Evolutionary conservation across 2,113 vertebrate genomes (phyloP).

Genomic region (Triplophysa siluroides): DNA sequence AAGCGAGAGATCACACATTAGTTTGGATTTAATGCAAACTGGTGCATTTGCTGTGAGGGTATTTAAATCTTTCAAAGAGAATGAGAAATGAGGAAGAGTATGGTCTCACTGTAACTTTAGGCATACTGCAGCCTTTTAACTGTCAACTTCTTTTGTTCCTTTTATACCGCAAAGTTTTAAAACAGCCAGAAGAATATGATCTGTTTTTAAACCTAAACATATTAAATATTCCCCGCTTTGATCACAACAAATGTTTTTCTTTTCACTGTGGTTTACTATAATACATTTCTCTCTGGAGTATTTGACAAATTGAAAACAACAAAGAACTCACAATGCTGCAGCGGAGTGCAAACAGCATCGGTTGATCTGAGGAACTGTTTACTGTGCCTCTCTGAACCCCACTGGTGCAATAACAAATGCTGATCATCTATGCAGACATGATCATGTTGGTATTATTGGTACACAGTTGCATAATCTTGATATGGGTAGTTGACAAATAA

Average conservation of each 20-base stretch:
- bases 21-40: constrained; percentile 64
- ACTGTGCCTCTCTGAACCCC: constrained; percentile 39
- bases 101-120: constrained; percentile 59
- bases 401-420: constrained; percentile 49
- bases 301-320: constrained; percentile 53
- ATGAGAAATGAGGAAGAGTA: constrained; percentile 61
- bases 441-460: constrained; percentile 20
- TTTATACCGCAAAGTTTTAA: constrained; percentile 67
- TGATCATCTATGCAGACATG: constrained; percentile 19
- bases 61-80: constrained; percentile 74
- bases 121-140: constrained; percentile 50
- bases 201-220: constrained; percentile 72
- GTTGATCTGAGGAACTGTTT: constrained; percentile 5
- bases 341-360: constrained; percentile 48
- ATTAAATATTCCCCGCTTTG: constrained; percentile 73
- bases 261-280: constrained; percentile 52
- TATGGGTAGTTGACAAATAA: no score
- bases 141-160: constrained; percentile 61
- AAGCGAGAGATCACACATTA: constrained; percentile 68
- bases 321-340: constrained; percentile 48
- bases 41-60: constrained; percentile 63
- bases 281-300: constrained; percentile 59
- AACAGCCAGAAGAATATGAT: constrained; percentile 66
- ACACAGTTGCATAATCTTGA: constrained; percentile 3
- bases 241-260: constrained; percentile 61